These are phyloP conservation scores for Chanos chanos DNA, from an alignment of 2,797 vertebrate species.

Conservation along the genomic window DNA sequence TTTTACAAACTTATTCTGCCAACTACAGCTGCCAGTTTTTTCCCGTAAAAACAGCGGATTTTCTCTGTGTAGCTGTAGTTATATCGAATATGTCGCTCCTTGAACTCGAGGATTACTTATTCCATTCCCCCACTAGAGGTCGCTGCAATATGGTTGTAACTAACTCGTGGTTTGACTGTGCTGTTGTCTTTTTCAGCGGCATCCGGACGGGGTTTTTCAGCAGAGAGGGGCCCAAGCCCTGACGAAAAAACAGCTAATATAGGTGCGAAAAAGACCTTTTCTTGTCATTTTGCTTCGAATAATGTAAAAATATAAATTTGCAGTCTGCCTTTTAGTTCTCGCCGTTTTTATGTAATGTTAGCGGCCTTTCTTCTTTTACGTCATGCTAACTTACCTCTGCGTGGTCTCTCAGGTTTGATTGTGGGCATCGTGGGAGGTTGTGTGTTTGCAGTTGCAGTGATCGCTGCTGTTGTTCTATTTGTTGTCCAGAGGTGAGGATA, in stretches of 20 bases:
- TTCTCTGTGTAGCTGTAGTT: background rate
- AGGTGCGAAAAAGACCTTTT: conserved; percentile 30
- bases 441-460: conserved; percentile 41
- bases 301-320: background rate
- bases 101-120: background rate
- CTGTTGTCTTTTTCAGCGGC: conserved; percentile 27
- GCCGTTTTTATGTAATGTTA: background rate
- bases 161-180: background rate
- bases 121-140: conserved; percentile 33
- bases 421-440: conserved; percentile 46
- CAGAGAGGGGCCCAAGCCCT: conserved; percentile 27
- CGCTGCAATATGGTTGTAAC: background rate
- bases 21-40: background rate
- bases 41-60: too few relatives aligned
- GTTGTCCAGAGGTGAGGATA: conserved; percentile 36
- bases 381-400: background rate
- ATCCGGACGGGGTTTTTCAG: conserved; percentile 20
- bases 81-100: too few relatives aligned
- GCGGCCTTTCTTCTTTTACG: background rate
- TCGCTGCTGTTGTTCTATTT: conserved; percentile 34
- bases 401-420: conserved; percentile 42
- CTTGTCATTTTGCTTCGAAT: background rate
- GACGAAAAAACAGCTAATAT: conserved; percentile 38
- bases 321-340: background rate
- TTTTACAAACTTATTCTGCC: too few relatives aligned